Conservation (phyloP, 30 jellyfish, hydroid and myxozoan species). For the Pseudorhiza aurosa region DNA sequence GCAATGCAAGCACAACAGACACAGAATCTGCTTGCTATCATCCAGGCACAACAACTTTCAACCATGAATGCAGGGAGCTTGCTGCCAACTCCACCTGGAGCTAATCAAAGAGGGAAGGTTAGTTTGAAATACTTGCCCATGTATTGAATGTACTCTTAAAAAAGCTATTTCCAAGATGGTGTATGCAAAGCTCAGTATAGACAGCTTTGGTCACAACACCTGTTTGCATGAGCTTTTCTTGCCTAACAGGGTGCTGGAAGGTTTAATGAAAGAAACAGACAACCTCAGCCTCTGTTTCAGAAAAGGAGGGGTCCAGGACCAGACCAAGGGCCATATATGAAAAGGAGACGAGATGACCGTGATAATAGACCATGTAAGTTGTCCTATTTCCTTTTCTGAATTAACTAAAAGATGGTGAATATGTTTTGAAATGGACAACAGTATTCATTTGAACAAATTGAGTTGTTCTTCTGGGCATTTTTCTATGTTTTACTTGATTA, state of each 20-base stretch:
- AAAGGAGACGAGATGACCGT: conserved; percentile 20
- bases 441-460: too few relatives aligned
- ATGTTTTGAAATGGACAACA: too few relatives aligned
- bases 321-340: conserved; percentile 24
- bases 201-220: too few relatives aligned
- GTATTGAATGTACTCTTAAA: too few relatives aligned
- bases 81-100: conserved; percentile 68
- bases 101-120: conserved; percentile 40
- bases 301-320: conserved; percentile 36
- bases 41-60: conserved; percentile 72
- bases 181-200: too few relatives aligned
- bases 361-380: not conserved
- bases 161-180: too few relatives aligned
- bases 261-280: conserved; percentile 25
- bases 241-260: conserved; percentile 47
- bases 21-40: conserved; percentile 69
- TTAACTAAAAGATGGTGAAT: too few relatives aligned
- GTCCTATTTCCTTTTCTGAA: too few relatives aligned
- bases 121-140: too few relatives aligned
- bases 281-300: not conserved
- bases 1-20: conserved; percentile 90
- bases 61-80: conserved; percentile 36
- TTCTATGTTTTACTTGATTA: too few relatives aligned
- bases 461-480: too few relatives aligned
- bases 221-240: too few relatives aligned